These are phyloP conservation scores for Micrasema longulum DNA, from an alignment of 1,140 invertebrate genomes.

Conservation along the genomic window DNA sequence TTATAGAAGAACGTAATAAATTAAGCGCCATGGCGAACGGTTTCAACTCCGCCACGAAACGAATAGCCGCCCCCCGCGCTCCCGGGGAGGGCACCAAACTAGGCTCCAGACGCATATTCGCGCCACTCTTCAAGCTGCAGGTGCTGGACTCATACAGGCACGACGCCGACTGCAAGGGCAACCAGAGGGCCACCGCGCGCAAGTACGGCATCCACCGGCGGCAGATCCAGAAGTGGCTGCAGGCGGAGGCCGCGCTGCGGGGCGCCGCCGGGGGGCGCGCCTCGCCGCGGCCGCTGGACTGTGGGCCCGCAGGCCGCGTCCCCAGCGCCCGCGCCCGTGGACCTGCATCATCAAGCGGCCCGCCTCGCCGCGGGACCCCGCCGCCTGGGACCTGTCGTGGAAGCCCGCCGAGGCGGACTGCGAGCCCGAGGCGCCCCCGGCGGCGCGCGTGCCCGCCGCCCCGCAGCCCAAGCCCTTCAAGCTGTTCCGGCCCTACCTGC, in stretches of 20 bases:
- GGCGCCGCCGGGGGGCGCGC: constrained; percentile 71
- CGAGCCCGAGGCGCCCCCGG: constrained; percentile 55
- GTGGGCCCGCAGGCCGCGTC: constrained; percentile 57
- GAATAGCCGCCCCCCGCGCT: constrained; percentile 60
- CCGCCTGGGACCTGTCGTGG: constrained; percentile 70
- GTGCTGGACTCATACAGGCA: constrained; percentile 86
- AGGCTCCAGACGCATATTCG: constrained; percentile 85
- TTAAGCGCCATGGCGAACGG: constrained; percentile 56
- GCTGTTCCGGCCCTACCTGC: constrained; percentile 77
- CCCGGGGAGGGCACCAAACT: constrained; percentile 68
- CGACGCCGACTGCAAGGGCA: constrained; percentile 86
- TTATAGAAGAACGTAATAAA: constrained; percentile 14
- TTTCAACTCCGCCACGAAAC: constrained; percentile 44
- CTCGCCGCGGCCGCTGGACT: constrained; percentile 62
- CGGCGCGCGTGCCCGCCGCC: constrained; percentile 60
- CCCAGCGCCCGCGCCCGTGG: constrained; percentile 62
- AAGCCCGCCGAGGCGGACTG: constrained; percentile 51
- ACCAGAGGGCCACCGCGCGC: constrained; percentile 85
- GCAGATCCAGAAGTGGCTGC: constrained; percentile 91
- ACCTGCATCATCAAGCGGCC: constrained; percentile 62
- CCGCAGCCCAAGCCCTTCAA: constrained; percentile 67
- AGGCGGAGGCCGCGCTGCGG: constrained; percentile 80
- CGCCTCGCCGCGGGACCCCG: constrained; percentile 65
- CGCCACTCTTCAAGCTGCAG: constrained; percentile 86
- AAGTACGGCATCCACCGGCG: constrained; percentile 88